Conservation (phyloP, 2,888 invertebrate species). For the Beris morrisii region DNA sequence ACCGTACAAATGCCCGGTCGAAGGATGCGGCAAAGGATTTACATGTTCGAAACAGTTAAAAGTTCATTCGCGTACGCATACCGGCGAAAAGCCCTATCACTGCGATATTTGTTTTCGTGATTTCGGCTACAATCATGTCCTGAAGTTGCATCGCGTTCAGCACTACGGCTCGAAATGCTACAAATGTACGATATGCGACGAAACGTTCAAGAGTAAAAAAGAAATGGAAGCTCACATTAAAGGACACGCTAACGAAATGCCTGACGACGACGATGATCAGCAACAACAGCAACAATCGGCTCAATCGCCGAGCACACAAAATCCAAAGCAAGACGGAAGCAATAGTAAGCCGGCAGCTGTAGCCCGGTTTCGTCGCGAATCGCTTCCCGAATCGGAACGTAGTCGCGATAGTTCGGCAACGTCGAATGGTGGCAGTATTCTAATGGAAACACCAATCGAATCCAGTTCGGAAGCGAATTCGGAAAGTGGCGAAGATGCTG, state of each 20-base stretch:
- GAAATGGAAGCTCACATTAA: constrained; percentile 88
- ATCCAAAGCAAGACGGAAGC: constrained; percentile 25
- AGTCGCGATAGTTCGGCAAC: constrained; percentile 50
- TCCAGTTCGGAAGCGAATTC: constrained; percentile 41
- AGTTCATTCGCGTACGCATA: constrained; percentile 88
- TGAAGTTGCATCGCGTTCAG: constrained; percentile 85
- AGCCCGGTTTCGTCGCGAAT: constrained; percentile 27
- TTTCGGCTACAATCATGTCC: constrained; percentile 88
- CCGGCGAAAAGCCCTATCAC: constrained; percentile 87
- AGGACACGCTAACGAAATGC: constrained; percentile 67
- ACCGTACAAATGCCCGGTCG: constrained; percentile 79
- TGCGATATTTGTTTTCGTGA: constrained; percentile 90
- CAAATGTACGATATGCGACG: constrained; percentile 88
- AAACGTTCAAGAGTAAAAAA: constrained; percentile 88
- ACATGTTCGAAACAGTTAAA: constrained; percentile 84
- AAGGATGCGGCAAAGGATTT: constrained; percentile 86
- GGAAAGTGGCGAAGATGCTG: constrained; percentile 29
- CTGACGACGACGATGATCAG: constrained; percentile 58
- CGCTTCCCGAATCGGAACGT: constrained; percentile 47
- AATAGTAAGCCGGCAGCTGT: constrained; percentile 7
- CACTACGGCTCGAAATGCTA: constrained; percentile 91
- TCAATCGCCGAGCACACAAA: constrained; percentile 16
- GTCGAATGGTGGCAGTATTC: constrained; percentile 37
- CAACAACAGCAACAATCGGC: constrained; percentile 40
- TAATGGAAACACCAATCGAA: constrained; percentile 39